Evolutionary conservation across 2,113 vertebrate species (phyloP).

Genomic region (Dromas ardeola): DNA sequence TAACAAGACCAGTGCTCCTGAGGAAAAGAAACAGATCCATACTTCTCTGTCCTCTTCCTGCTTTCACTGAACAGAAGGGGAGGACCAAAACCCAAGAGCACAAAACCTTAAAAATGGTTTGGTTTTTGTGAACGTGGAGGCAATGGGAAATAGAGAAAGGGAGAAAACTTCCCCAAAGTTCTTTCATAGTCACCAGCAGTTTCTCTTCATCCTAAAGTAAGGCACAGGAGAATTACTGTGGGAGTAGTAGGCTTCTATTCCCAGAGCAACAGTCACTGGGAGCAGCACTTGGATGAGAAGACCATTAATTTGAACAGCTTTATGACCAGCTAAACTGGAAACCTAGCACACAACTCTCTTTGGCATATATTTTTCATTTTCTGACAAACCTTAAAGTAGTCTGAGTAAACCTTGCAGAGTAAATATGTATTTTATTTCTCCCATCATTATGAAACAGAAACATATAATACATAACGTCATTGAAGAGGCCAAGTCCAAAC

Average conservation of each 20-base stretch:
- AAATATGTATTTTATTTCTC: neutral
- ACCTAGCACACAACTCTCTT: neutral
- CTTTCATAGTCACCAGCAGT: neutral
- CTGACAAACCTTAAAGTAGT: neutral
- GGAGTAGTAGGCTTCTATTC: neutral
- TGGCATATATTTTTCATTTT: neutral
- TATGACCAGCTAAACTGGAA: slow-evolving; percentile 21
- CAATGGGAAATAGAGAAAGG: neutral
- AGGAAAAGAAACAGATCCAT: neutral
- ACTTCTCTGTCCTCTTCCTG: neutral
- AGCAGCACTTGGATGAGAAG: neutral
- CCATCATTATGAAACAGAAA: neutral
- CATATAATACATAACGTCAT: neutral
- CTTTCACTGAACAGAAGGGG: neutral
- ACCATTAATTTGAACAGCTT: neutral
- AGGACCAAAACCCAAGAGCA: neutral
- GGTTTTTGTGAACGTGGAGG: neutral
- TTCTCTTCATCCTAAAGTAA: neutral
- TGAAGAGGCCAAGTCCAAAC: neutral
- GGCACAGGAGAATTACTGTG: neutral
- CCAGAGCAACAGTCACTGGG: neutral
- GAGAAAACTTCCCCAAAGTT: neutral
- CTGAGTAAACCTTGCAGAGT: neutral
- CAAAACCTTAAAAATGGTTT: neutral
- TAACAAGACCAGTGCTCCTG: neutral